A percentile compares a stretch with the other conserved stretches of the same genome.
These are phyloP conservation scores for Cheilosia variabilis DNA, from an alignment of 2,888 invertebrate genomes.

Conservation along the genomic window DNA sequence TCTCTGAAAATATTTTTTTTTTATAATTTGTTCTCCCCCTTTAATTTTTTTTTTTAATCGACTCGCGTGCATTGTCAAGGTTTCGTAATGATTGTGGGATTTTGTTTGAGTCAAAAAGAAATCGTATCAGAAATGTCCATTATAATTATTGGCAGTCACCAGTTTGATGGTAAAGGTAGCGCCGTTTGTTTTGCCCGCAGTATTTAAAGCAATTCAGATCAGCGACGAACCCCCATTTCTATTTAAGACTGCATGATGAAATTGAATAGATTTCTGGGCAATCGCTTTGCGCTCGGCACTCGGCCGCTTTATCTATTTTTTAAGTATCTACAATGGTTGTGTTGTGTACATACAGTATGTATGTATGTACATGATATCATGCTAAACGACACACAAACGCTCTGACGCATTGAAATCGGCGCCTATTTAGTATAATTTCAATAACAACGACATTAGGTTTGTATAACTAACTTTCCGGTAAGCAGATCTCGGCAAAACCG, in stretches of 20 bases:
- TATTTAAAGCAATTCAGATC: not conserved
- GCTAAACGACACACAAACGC: not conserved
- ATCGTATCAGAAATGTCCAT: too few species aligned
- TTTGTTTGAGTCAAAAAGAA: not conserved
- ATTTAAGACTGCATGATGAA: constrained; percentile 15
- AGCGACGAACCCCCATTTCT: not conserved
- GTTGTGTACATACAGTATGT: not conserved
- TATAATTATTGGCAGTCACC: not conserved
- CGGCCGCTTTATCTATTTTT: constrained; percentile 13
- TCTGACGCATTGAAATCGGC: not conserved
- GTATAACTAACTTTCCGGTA: not conserved
- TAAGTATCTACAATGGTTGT: not conserved
- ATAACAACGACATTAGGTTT: not conserved
- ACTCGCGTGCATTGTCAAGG: constrained; percentile 24
- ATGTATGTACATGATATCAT: constrained; percentile 22
- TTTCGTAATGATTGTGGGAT: not conserved
- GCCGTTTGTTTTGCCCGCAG: constrained; percentile 2
- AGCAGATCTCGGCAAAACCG: not conserved
- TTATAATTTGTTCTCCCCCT: not conserved
- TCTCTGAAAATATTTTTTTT: constrained; percentile 26
- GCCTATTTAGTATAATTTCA: not conserved
- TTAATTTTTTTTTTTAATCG: not conserved
- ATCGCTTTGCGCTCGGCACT: not conserved
- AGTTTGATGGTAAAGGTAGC: constrained; percentile 5
- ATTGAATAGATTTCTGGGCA: not conserved